A percentile compares a stretch with the other conserved stretches of the same genome.
phyloP scores from a whole-genome alignment of 2,113 vertebrate genomes.

The Hymenochirus boettgeri region DNA sequence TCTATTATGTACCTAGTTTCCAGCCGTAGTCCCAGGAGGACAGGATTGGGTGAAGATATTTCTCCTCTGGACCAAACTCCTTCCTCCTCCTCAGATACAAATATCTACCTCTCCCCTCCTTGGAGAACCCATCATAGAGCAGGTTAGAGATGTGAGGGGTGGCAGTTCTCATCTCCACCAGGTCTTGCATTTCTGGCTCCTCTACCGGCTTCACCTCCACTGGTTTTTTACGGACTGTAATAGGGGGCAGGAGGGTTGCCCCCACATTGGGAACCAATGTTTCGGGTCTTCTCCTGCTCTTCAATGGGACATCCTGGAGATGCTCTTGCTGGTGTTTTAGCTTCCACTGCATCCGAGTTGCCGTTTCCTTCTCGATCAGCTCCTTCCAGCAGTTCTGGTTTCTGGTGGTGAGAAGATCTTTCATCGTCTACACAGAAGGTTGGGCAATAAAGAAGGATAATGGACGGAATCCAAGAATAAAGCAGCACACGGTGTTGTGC shows the following conservation, averaged over 20 bases:
- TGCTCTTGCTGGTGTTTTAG: conserved; percentile 52
- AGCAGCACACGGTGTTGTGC: conserved; percentile 25
- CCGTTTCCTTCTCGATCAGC: conserved; percentile 62
- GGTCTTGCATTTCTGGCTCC: not conserved
- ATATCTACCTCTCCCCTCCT: conserved; percentile 54
- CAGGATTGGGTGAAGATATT: conserved; percentile 45
- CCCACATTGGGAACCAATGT: conserved; percentile 1
- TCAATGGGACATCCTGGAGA: not conserved
- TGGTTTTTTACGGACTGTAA: conserved; percentile 2
- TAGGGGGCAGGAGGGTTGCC: conserved; percentile 47
- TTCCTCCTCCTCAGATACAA: conserved; percentile 46
- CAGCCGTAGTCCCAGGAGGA: conserved; percentile 66
- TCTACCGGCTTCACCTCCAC: not conserved
- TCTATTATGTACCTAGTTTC: conserved; percentile 59
- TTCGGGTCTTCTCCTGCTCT: conserved; percentile 13
- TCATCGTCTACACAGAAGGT: conserved; percentile 47
- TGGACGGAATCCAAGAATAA: conserved; percentile 15
- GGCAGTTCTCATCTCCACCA: conserved; percentile 41
- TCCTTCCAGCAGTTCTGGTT: conserved; percentile 67
- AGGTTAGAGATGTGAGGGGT: conserved; percentile 34
- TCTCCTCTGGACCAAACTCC: conserved; percentile 49
- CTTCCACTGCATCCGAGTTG: conserved; percentile 59
- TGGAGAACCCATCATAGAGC: conserved; percentile 53
- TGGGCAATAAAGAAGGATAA: not conserved
- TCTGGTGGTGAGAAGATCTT: conserved; percentile 52